phyloP scores from a whole-genome alignment of 92 coral and sea anemone genomes.

The Blastomussa wellsi region DNA sequence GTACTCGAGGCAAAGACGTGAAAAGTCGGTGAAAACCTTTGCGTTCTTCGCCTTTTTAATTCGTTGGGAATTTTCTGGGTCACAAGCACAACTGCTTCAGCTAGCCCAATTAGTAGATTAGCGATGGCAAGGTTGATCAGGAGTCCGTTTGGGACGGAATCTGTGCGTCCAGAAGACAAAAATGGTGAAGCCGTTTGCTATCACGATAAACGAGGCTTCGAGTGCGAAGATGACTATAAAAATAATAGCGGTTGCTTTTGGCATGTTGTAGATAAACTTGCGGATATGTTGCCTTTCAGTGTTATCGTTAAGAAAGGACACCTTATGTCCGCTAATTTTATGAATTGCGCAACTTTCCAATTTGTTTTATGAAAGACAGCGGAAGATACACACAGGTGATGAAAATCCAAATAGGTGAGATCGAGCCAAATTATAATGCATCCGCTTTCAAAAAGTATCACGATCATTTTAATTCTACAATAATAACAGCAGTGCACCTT shows the following conservation, averaged over 20 bases:
- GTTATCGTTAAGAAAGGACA: too few relatives aligned
- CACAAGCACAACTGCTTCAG: background rate
- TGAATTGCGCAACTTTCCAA: too few relatives aligned
- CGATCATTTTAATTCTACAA: too few relatives aligned
- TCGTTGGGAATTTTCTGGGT: background rate
- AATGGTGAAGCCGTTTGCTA: slow-evolving; percentile 12
- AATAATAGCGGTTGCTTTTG: background rate
- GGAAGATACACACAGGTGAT: too few relatives aligned
- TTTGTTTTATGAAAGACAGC: too few relatives aligned
- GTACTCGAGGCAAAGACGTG: background rate
- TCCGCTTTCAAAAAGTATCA: too few relatives aligned
- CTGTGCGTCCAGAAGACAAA: slow-evolving; percentile 9
- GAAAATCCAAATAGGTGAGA: too few relatives aligned
- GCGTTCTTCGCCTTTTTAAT: too few relatives aligned
- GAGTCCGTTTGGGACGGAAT: background rate
- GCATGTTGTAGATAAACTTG: background rate
- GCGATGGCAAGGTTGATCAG: slow-evolving; percentile 23
- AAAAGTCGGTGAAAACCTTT: background rate
- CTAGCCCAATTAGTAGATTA: slow-evolving; percentile 18
- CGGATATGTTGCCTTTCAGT: too few relatives aligned
- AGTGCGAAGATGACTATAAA: background rate
- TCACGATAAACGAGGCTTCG: background rate
- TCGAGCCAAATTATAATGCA: too few relatives aligned
- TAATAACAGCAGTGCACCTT: too few relatives aligned
- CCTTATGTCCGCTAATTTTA: too few relatives aligned